Percentiles rank a stretch among this genome's conserved stretches.
phyloP scores from a whole-genome alignment of 2,113 vertebrate species.

The Suricata suricatta region DNA sequence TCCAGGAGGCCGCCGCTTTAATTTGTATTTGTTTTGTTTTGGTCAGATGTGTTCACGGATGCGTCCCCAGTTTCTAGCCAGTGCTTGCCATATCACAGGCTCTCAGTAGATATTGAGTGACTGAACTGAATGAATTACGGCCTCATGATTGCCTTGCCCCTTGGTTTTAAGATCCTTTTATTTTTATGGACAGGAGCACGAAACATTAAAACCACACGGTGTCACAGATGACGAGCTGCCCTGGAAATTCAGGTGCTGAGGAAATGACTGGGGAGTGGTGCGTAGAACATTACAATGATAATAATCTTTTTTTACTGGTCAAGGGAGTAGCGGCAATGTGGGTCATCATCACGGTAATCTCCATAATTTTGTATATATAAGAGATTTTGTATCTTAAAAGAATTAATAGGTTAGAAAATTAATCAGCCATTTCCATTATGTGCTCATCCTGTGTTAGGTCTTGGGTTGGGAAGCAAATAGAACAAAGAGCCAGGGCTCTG shows the following conservation, averaged over 20 bases:
- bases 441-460: not conserved
- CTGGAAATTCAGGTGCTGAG: not conserved
- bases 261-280: not conserved
- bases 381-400: not conserved
- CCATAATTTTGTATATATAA: not conserved
- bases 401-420: not conserved
- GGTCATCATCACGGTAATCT: not conserved
- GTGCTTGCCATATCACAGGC: not conserved
- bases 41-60: not conserved
- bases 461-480: not conserved
- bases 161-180: not conserved
- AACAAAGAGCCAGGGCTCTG: no score
- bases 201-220: not conserved
- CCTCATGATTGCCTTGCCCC: not conserved
- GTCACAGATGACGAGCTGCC: not conserved
- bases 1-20: not conserved
- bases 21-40: not conserved
- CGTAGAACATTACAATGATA: fast-evolving
- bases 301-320: not conserved
- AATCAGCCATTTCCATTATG: not conserved
- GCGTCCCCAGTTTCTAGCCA: not conserved
- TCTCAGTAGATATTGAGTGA: not conserved
- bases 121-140: not conserved
- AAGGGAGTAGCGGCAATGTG: not conserved
- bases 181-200: not conserved